Conservation (phyloP, 2,888 invertebrate genomes). For the Magallana nippona region DNA sequence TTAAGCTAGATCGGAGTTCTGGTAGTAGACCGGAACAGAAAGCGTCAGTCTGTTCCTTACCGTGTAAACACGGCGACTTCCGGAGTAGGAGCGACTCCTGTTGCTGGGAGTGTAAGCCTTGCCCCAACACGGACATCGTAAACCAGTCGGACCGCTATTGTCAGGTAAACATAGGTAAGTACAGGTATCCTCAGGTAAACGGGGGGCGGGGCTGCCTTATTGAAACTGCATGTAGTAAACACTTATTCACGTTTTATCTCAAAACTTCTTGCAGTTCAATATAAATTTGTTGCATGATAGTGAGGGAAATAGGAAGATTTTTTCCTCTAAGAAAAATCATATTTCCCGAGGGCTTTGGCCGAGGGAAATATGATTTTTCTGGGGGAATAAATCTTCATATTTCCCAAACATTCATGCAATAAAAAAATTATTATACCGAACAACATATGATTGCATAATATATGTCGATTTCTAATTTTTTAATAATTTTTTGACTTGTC, state of each 20-base stretch:
- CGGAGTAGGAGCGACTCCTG: conserved; percentile 75
- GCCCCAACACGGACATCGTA: conserved; percentile 80
- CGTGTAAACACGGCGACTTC: conserved; percentile 76
- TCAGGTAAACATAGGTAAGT: not conserved
- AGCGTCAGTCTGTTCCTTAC: conserved; percentile 54
- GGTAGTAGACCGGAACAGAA: conserved; percentile 5
- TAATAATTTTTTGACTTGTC: too few relatives aligned
- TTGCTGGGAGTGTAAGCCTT: conserved; percentile 82
- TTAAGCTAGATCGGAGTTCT: not conserved
- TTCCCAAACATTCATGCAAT: too few relatives aligned
- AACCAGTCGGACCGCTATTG: conserved; percentile 59
- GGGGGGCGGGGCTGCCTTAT: not conserved
- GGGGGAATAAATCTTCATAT: too few relatives aligned
- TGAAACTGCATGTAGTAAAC: not conserved
- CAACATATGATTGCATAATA: too few relatives aligned
- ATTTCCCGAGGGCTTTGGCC: too few relatives aligned
- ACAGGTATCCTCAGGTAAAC: not conserved
- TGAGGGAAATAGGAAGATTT: too few relatives aligned
- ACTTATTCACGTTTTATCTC: not conserved
- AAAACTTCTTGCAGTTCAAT: not conserved
- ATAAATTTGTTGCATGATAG: too few relatives aligned
- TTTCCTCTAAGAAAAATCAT: too few relatives aligned
- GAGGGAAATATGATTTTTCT: too few relatives aligned
- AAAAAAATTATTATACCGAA: too few relatives aligned
- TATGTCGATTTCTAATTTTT: too few relatives aligned